These are phyloP conservation scores for Pelodiscus sinensis DNA, from an alignment of 2,113 vertebrate species.

Conservation along the genomic window DNA sequence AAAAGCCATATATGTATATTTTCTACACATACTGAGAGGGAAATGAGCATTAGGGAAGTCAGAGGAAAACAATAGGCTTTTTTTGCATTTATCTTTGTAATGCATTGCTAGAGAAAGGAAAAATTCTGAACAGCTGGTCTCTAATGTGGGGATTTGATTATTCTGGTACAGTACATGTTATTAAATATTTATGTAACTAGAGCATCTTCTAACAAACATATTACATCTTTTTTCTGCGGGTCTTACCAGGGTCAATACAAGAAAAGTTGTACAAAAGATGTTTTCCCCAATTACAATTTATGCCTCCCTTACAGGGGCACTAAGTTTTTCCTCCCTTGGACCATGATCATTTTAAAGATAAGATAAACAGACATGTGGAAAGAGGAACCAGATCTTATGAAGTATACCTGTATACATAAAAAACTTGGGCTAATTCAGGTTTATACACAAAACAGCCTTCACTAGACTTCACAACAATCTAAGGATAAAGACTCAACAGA, in stretches of 20 bases:
- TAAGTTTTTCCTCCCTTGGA: neutral
- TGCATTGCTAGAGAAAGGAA: conserved; percentile 46
- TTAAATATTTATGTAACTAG: conserved; percentile 3
- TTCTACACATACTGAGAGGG: neutral
- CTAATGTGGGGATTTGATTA: conserved; percentile 21
- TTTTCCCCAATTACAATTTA: neutral
- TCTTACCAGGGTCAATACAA: neutral
- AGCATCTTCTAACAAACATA: conserved; percentile 15
- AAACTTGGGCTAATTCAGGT: neutral
- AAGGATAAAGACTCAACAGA: neutral
- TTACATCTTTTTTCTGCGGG: neutral
- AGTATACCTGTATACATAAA: neutral
- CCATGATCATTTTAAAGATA: neutral
- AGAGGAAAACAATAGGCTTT: accelerated
- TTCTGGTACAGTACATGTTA: conserved; percentile 11
- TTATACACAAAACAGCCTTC: neutral
- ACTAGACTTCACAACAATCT: neutral
- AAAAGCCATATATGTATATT: neutral
- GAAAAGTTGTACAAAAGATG: neutral
- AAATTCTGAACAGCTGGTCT: conserved; percentile 27
- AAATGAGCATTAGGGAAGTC: neutral
- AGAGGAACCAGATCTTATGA: neutral
- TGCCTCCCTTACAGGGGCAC: neutral
- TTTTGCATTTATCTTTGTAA: conserved; percentile 6
- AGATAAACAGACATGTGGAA: neutral